Evolutionary conservation across 2,797 vertebrate species (phyloP).

Genomic region (Hyperoplus lanceolatus): DNA sequence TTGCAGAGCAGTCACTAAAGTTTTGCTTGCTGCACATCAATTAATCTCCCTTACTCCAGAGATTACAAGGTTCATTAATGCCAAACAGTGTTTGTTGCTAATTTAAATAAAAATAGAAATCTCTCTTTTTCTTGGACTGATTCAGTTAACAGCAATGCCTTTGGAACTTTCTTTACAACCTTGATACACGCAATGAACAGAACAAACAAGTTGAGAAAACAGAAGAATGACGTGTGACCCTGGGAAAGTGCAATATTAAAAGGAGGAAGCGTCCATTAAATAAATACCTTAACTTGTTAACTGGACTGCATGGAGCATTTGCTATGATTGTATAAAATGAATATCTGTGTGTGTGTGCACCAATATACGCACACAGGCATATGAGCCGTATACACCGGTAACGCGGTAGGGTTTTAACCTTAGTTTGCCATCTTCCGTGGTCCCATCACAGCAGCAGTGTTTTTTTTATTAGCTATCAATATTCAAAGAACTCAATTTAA

Average conservation of each 20-base stretch:
- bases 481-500: slow-evolving; percentile 52
- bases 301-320: neutral
- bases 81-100: neutral
- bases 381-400: neutral
- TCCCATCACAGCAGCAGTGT: slow-evolving; percentile 27
- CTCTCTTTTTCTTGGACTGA: neutral
- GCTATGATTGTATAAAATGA: neutral
- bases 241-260: neutral
- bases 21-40: neutral
- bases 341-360: too few relatives aligned
- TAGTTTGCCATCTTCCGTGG: neutral
- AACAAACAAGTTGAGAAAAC: neutral
- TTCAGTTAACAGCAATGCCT: neutral
- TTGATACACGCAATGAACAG: neutral
- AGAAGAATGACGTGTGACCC: neutral
- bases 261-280: neutral
- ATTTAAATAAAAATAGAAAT: neutral
- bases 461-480: slow-evolving; percentile 62
- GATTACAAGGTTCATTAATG: neutral
- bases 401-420: neutral
- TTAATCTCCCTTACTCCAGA: neutral
- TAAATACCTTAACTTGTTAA: neutral
- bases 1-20: neutral
- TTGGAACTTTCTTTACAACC: slow-evolving; percentile 4
- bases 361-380: neutral